Evolutionary conservation across 2,113 vertebrate genomes (phyloP).

Genomic region (Bos javanicus): DNA sequence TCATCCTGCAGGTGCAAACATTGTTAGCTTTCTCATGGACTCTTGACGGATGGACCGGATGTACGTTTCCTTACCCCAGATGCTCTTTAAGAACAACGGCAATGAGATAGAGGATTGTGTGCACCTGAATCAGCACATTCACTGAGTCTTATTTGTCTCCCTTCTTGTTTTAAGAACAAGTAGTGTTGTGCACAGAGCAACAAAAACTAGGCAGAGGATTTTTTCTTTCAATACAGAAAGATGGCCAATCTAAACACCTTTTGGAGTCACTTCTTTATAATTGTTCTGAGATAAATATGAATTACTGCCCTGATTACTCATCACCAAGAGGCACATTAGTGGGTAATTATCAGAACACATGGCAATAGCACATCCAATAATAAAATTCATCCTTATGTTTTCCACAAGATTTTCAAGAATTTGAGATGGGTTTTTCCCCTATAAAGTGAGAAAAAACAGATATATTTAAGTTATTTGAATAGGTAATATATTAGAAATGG

Average conservation of each 20-base stretch:
- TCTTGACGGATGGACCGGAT: conserved; percentile 68
- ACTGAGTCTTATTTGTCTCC: conserved; percentile 44
- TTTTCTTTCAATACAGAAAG: conserved; percentile 8
- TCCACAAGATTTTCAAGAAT: conserved; percentile 12
- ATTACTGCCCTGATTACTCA: not conserved
- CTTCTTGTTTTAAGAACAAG: conserved; percentile 41
- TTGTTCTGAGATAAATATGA: not conserved
- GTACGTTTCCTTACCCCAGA: conserved; percentile 68
- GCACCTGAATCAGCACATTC: conserved; percentile 75
- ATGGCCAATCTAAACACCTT: conserved; percentile 47
- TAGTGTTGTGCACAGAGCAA: not conserved
- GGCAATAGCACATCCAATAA: not conserved
- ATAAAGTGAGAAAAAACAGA: not conserved
- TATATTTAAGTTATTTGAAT: not conserved
- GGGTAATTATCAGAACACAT: not conserved
- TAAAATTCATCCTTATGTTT: conserved; percentile 14
- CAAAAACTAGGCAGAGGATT: not conserved
- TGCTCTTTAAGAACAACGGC: conserved; percentile 58
- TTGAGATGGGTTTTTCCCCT: not conserved
- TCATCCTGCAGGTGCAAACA: conserved; percentile 71
- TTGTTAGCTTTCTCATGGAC: conserved; percentile 59
- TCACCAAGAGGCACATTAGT: conserved; percentile 3
- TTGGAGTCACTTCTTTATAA: conserved; percentile 14
- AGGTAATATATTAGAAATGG: not conserved
- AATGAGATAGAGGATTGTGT: conserved; percentile 64